Conservation (phyloP, 2,888 invertebrate species). For the Apamea anceps region DNA sequence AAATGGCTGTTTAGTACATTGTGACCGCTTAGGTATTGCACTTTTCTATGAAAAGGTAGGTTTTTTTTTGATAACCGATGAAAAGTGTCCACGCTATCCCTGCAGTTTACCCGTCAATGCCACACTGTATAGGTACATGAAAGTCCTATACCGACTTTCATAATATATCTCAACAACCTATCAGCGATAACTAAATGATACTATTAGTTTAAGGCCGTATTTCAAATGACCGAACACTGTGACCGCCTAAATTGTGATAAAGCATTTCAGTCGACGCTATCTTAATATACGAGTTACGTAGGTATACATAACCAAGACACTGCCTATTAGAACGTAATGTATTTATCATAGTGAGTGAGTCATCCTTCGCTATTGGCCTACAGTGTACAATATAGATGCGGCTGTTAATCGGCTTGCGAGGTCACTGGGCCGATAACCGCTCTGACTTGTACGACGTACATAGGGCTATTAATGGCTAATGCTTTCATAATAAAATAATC, state of each 20-base stretch:
- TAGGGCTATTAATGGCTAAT: constrained; percentile 39
- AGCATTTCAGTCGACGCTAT: constrained; percentile 26
- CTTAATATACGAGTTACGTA: constrained; percentile 40
- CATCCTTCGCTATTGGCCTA: constrained; percentile 44
- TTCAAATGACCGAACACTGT: constrained; percentile 6
- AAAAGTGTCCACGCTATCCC: background rate
- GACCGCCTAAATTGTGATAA: constrained; percentile 22
- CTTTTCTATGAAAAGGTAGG: background rate
- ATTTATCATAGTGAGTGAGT: constrained; percentile 62
- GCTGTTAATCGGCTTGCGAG: constrained; percentile 58
- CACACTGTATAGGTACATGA: background rate
- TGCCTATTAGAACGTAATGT: constrained; percentile 47
- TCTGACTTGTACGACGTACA: constrained; percentile 34
- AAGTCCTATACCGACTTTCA: background rate
- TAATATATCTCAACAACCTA: background rate
- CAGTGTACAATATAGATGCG: constrained; percentile 46
- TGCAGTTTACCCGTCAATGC: background rate
- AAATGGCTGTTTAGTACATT: background rate
- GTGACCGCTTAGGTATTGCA: background rate
- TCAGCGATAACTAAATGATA: background rate
- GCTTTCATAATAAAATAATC: constrained; percentile 34
- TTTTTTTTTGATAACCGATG: background rate
- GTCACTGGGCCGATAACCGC: constrained; percentile 60
- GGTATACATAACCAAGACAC: constrained; percentile 29
- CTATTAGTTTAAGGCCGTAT: constrained; percentile 16